Conservation (phyloP, 2,888 invertebrate genomes). For the Tetranychus piercei region DNA sequence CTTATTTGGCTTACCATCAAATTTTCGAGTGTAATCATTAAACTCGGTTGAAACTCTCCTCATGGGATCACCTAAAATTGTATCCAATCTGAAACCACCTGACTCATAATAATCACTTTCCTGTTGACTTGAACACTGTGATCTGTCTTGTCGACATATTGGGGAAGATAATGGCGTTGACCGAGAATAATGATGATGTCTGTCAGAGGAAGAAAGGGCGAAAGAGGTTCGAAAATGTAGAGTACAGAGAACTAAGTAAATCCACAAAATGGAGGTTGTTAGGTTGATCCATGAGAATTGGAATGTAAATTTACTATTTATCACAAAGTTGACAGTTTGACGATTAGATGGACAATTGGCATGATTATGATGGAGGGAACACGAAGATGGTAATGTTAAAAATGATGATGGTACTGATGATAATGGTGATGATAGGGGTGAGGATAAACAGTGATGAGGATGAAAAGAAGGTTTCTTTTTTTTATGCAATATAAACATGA, state of each 20-base stretch:
- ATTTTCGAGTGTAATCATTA: neutral
- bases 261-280: neutral
- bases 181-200: neutral
- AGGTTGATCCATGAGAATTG: too few species aligned
- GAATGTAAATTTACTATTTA: neutral
- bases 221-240: neutral
- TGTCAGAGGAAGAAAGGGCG: neutral
- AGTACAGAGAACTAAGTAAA: neutral
- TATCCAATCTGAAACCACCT: neutral
- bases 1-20: neutral
- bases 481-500: neutral
- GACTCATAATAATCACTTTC: neutral
- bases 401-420: too few species aligned
- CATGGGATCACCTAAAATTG: neutral
- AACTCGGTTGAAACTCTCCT: neutral
- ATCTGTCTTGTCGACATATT: neutral
- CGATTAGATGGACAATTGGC: neutral
- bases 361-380: neutral
- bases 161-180: neutral
- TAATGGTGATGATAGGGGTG: too few species aligned
- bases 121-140: neutral
- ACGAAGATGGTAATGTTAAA: neutral
- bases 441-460: too few species aligned
- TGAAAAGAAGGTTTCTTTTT: neutral
- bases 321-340: neutral